Conservation (phyloP, 2,888 invertebrate species). For the Scaptomyza polygonia region DNA sequence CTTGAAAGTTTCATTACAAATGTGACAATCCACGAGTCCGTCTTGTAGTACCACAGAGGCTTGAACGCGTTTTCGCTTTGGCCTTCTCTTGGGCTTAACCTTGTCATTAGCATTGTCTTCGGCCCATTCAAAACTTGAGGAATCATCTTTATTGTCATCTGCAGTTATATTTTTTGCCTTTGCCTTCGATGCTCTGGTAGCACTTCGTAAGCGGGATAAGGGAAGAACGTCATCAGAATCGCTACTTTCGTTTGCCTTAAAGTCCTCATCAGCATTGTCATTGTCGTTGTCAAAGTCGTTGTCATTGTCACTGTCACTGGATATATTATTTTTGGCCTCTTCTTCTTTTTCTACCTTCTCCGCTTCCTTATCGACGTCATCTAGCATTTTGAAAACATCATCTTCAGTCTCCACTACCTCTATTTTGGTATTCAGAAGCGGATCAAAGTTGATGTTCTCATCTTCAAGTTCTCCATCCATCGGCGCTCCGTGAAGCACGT, state of each 20-base stretch:
- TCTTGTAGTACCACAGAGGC: slow-evolving; percentile 55
- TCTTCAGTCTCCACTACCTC: slow-evolving; percentile 78
- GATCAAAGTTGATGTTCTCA: slow-evolving; percentile 61
- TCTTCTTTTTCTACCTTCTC: slow-evolving; percentile 44
- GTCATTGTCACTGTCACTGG: slow-evolving; percentile 8
- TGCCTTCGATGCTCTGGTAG: slow-evolving; percentile 12
- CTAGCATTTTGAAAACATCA: slow-evolving; percentile 76
- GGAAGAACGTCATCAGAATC: slow-evolving; percentile 71
- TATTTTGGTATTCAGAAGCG: slow-evolving; percentile 54
- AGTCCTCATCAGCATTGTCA: slow-evolving; percentile 62
- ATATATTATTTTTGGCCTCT: slow-evolving; percentile 2
- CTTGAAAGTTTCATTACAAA: slow-evolving; percentile 79
- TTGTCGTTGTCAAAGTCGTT: slow-evolving; percentile 47
- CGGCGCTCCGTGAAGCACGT: slow-evolving; percentile 49
- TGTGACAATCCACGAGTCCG: slow-evolving; percentile 75
- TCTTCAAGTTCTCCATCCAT: slow-evolving; percentile 65
- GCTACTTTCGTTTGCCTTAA: slow-evolving; percentile 51
- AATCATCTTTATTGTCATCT: slow-evolving; percentile 32
- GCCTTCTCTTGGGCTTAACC: slow-evolving; percentile 42
- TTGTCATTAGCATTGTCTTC: slow-evolving; percentile 25
- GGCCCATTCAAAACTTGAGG: slow-evolving; percentile 51
- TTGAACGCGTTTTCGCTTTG: slow-evolving; percentile 60
- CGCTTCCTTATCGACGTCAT: slow-evolving; percentile 69
- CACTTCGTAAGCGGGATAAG: slow-evolving; percentile 52
- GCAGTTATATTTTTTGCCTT: slow-evolving; percentile 28